Evolutionary conservation across 2,113 vertebrate genomes (phyloP), one percentile per base, ranked within the genome.

Genomic region (Semicossyphus pulcher): DNA sequence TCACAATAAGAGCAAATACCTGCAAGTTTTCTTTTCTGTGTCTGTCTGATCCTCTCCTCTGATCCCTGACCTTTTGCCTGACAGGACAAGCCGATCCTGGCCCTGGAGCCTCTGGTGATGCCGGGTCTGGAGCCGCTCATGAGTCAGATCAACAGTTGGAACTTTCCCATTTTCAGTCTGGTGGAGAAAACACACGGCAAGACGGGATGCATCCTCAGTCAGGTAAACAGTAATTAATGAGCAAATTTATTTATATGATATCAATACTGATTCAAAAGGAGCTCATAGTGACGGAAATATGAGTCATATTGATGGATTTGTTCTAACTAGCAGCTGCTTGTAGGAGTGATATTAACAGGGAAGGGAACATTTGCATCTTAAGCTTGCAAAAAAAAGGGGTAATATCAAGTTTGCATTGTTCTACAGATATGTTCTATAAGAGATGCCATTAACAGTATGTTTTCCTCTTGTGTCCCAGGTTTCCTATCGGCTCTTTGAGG

Each of bases 91-190:
- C 92, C 95, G 3, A 29, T 94, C 77, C 84, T 95, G 78, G 95
- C 94, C 41, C 92, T 88, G 0, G 96, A 98, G 73, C 93, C 95
- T 58, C 88, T 95, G 62, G 85, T 95, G 77, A 95, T 96, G 94
- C 92, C 94, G 36, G 95, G 92, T 18, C 88, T 98, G 88, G 96
- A 97, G 67, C 90, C 93, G 10, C 79, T 97, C 61, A 95, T 97
- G 94, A 92, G 92, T 70, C 95, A 99, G 64, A 88, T 99, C 68
- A 96, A 96, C 93, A 97, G 91, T 49, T 99, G 98, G 98, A 99
- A 99, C 91, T 99, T 99, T 82, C 98, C 98, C 11, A 97, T 99
- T 92, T 99, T 99, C 86, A 95, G 94, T 86, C 92, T 99, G 72
- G 94, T 98, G 91, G 97, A 99, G 92, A 97, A 94, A 87, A 98